These are phyloP conservation scores for Drosophila pallidifrons DNA, from an alignment of 1,140 invertebrate genomes.

Conservation along the genomic window DNA sequence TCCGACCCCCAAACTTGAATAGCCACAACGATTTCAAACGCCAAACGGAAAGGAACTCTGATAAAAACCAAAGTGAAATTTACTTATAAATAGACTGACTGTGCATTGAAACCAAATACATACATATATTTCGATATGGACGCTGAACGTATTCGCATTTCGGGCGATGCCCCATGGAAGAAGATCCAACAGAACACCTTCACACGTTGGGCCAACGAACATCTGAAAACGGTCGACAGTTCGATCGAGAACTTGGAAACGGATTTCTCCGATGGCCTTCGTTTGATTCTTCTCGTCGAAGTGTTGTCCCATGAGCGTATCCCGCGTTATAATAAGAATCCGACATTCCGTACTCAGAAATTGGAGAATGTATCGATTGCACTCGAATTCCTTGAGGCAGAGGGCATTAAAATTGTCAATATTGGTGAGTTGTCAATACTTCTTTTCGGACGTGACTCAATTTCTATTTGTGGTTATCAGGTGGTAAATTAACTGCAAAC, in stretches of 20 bases:
- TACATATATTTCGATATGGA: conserved; percentile 85
- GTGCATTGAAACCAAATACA: background rate
- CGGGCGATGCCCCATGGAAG: conserved; percentile 97
- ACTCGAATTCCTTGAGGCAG: conserved; percentile 94
- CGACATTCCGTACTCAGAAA: conserved; percentile 95
- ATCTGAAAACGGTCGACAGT: conserved; percentile 92
- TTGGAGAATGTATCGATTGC: conserved; percentile 96
- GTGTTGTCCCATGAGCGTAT: conserved; percentile 93
- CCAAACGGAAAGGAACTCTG: conserved; percentile 6
- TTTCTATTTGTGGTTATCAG: conserved; percentile 27
- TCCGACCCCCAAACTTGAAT: background rate
- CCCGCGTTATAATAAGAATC: conserved; percentile 94
- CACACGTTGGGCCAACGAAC: conserved; percentile 97
- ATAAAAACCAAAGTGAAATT: background rate
- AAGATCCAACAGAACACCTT: conserved; percentile 98
- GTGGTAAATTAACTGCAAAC: background rate
- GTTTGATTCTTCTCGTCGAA: conserved; percentile 93
- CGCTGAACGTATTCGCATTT: conserved; percentile 91
- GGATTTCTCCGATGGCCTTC: conserved; percentile 94
- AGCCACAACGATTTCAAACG: conserved; percentile 7
- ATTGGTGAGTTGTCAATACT: conserved; percentile 91
- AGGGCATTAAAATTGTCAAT: conserved; percentile 96
- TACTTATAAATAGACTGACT: background rate
- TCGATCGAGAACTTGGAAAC: conserved; percentile 92
- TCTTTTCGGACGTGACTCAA: conserved; percentile 32